Evolutionary conservation across 1,140 invertebrate species (phyloP).

Genomic region (Leptestheria dahalacensis): DNA sequence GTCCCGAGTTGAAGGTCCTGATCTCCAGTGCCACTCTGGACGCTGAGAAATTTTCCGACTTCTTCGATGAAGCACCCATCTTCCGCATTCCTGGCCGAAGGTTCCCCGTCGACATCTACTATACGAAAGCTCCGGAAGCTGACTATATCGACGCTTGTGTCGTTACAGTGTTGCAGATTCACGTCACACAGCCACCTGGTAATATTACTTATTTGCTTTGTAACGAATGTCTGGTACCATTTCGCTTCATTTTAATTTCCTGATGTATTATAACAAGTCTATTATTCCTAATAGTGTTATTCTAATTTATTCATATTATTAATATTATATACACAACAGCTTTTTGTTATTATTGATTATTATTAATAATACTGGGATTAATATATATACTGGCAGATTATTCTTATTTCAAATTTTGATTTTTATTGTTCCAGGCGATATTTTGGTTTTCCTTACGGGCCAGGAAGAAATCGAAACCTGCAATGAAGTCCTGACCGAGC

Average conservation of each 20-base stretch:
- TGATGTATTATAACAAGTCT: too few relatives aligned
- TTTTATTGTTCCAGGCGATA: constrained; percentile 61
- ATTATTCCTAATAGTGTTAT: too few relatives aligned
- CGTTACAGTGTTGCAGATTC: constrained; percentile 92
- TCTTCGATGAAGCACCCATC: constrained; percentile 97
- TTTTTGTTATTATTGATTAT: too few relatives aligned
- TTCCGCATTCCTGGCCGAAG: constrained; percentile 84
- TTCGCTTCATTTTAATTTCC: too few relatives aligned
- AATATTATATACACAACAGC: too few relatives aligned
- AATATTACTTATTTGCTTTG: too few relatives aligned
- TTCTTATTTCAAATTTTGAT: too few relatives aligned
- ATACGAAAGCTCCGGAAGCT: constrained; percentile 96
- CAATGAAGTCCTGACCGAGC: constrained; percentile 80
- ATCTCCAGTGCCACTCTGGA: constrained; percentile 97
- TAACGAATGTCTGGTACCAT: too few relatives aligned
- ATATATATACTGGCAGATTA: too few relatives aligned
- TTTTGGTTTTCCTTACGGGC: constrained; percentile 93
- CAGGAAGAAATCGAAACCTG: constrained; percentile 91
- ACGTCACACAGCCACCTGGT: constrained; percentile 58
- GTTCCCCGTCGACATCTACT: constrained; percentile 88
- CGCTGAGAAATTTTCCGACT: constrained; percentile 93
- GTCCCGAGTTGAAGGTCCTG: constrained; percentile 84
- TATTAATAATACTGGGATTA: too few relatives aligned
- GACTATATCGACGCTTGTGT: constrained; percentile 97
- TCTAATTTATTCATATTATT: too few relatives aligned